Evolutionary conservation across 2,888 invertebrate genomes (phyloP), one percentile per base, ranked within the genome.

Genomic region (Xestia c-nigrum): DNA sequence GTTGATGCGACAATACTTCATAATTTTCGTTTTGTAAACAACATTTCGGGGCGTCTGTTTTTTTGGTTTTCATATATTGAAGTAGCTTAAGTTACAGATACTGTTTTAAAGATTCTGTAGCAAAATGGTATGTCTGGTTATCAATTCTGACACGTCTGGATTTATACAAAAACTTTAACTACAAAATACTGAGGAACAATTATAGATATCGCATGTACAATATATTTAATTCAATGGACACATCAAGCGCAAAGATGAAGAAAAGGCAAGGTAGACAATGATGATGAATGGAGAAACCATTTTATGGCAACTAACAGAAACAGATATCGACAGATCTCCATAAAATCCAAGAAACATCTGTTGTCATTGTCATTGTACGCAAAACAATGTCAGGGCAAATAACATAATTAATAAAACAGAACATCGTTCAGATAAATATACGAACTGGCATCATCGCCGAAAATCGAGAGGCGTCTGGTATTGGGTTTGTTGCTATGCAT

Each of bases 381-480:
- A 72, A 50, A 50, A 71, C 43, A 64, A 64, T 31, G 14, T 31
- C 6, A 47, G 14, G 50, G 59, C 59, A 61, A 38, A 50, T 57
- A 40, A 24, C 14, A 50, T 74, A 47, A 81, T 79, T 67, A 63
- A 50, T 67, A 55, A n/a, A 81, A 81, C 78, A 79, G 75, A 75
- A 43, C 61, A 55, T 38, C 38, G 50, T 46, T 14, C 21, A 76
- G 47, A 78, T 16, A 77, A 46, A 50, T 52, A 78, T 24, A 78
- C 1, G 19, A 52, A 52, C 40, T 66, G 57, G 55, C 38, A 66
- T 77, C 76, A 76, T 66, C 57, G 47, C 46, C 19, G n/a, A 31
- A 55, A 76, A 47, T 47, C n/a, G 59, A 40, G 24, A 43, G 71
- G 19, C 12, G 3, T 16, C 14, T 38, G 14, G 10, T 14, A 50